Percentiles rank a stretch among this genome's conserved stretches.
Evolutionary conservation across 2,888 invertebrate species (phyloP).

Genomic region (Hyppa rectilinea): DNA sequence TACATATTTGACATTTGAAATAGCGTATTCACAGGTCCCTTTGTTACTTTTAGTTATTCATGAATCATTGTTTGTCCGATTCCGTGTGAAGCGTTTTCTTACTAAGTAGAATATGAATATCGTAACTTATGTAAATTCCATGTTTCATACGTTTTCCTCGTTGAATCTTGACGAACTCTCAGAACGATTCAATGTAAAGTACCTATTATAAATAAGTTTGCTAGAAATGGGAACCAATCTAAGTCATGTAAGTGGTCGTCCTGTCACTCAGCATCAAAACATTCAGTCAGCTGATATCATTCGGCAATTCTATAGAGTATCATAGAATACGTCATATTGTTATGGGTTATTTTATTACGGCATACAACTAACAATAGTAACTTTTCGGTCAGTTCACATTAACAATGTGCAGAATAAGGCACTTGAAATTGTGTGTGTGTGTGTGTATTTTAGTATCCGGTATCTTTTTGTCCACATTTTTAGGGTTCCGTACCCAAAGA

Average conservation of each 20-base stretch:
- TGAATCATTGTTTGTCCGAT: slow-evolving; percentile 58
- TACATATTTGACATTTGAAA: slow-evolving; percentile 35
- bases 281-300: slow-evolving; percentile 6
- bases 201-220: background rate
- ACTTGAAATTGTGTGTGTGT: slow-evolving; percentile 1
- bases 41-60: slow-evolving; percentile 49
- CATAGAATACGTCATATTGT: background rate
- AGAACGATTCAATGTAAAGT: background rate
- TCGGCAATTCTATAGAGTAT: background rate
- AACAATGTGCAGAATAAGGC: slow-evolving; percentile 29
- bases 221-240: slow-evolving; percentile 14
- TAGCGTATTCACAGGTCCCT: slow-evolving; percentile 40
- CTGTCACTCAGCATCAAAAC: slow-evolving; percentile 11
- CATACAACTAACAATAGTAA: slow-evolving; percentile 21
- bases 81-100: slow-evolving; percentile 40
- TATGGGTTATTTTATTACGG: background rate
- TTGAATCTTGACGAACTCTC: background rate
- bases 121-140: background rate
- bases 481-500: no score
- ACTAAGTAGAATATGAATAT: slow-evolving; percentile 15
- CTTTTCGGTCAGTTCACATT: slow-evolving; percentile 43
- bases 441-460: background rate
- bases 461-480: background rate
- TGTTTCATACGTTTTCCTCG: no score
- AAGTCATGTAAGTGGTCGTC: background rate